Percentiles rank a stretch among this genome's conserved stretches.
Evolutionary conservation across 2,888 invertebrate species (phyloP).

Genomic region (Taenaris catops): DNA sequence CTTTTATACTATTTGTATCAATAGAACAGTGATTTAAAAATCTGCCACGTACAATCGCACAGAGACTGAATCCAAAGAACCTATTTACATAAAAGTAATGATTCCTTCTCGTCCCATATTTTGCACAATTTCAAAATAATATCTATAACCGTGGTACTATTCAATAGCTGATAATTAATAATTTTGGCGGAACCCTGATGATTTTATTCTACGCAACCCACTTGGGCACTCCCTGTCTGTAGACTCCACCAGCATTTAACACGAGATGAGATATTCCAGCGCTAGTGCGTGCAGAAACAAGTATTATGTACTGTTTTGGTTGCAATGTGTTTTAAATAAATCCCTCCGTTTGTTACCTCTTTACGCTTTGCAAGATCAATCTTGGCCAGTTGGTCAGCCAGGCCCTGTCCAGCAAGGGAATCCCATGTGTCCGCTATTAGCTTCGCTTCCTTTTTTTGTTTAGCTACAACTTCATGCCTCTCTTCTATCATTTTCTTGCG

Average conservation of each 20-base stretch:
- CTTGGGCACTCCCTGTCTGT: too few relatives aligned
- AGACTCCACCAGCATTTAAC: too few relatives aligned
- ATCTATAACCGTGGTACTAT: too few relatives aligned
- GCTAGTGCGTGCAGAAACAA: too few relatives aligned
- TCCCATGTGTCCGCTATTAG: constrained; percentile 49
- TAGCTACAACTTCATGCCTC: constrained; percentile 29
- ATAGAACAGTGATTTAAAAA: constrained; percentile 16
- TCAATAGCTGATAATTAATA: too few relatives aligned
- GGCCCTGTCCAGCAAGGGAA: constrained; percentile 42
- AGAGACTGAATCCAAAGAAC: constrained; percentile 18
- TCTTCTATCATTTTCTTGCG: constrained; percentile 41
- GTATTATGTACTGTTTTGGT: too few relatives aligned
- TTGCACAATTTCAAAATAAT: too few relatives aligned
- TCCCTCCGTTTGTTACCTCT: constrained; percentile 44
- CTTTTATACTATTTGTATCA: constrained; percentile 3
- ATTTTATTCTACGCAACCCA: too few relatives aligned
- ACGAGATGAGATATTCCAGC: too few relatives aligned
- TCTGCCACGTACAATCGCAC: constrained; percentile 9
- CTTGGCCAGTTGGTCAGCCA: constrained; percentile 35
- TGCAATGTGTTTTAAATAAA: neutral
- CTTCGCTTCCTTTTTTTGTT: constrained; percentile 31
- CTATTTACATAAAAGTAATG: too few relatives aligned
- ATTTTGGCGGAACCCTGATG: too few relatives aligned
- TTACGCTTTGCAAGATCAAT: constrained; percentile 38
- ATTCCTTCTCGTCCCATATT: too few relatives aligned